phyloP scores from a whole-genome alignment of 2,797 vertebrate species.

The Oryzias sinensis region DNA sequence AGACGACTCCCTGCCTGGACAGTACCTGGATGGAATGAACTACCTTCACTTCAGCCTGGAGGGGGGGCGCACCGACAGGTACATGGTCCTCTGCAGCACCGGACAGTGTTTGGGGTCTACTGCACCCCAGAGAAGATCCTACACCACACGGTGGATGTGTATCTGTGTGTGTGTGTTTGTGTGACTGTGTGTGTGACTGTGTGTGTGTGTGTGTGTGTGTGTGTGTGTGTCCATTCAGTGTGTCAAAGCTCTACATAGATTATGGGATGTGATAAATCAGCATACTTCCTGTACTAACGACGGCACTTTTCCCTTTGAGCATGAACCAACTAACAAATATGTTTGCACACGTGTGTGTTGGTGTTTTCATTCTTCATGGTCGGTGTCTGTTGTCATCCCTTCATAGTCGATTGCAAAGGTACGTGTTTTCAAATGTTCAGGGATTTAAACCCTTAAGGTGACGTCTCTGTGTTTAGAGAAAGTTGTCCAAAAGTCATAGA shows the following conservation, averaged over 20 bases:
- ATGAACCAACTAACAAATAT: constrained; percentile 36
- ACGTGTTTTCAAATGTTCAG: constrained; percentile 30
- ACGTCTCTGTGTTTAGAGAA: too few species aligned
- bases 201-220: too few species aligned
- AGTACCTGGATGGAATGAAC: constrained; percentile 96
- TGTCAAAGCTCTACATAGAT: neutral
- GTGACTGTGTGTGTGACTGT: too few species aligned
- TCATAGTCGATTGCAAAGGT: constrained; percentile 62
- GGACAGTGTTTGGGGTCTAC: too few species aligned
- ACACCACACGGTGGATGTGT: too few species aligned
- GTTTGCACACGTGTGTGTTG: constrained; percentile 36
- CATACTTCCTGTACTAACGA: neutral
- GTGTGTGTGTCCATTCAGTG: too few species aligned
- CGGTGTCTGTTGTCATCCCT: constrained; percentile 42
- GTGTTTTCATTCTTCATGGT: constrained; percentile 45
- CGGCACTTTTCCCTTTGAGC: neutral
- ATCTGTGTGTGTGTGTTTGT: too few species aligned
- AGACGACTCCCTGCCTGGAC: constrained; percentile 95
- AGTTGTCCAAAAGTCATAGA: too few species aligned
- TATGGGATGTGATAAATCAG: neutral
- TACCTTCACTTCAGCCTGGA: constrained; percentile 95
- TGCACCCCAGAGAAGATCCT: too few species aligned
- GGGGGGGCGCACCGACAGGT: constrained; percentile 92
- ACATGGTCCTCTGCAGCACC: constrained; percentile 10
- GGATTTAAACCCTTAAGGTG: too few species aligned